Evolutionary conservation across 2,113 vertebrate genomes (phyloP).

Genomic region (Lutjanus erythropterus): DNA sequence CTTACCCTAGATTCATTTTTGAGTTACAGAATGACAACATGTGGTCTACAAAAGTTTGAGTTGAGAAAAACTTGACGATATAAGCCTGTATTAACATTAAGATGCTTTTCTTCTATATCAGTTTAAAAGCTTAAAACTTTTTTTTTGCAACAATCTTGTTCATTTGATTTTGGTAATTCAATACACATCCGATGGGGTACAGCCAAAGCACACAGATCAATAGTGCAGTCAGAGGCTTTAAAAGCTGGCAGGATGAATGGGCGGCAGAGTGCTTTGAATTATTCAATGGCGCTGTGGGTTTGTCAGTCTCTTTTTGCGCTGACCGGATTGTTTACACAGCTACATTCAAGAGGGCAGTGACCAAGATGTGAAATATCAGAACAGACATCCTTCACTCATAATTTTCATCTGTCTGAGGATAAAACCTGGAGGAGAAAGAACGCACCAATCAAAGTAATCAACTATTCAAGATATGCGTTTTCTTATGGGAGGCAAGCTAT

Average conservation of each 20-base stretch:
- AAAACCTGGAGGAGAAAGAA: neutral
- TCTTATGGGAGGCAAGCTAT: neutral
- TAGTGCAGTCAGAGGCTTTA: slow-evolving; percentile 77
- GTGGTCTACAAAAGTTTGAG: slow-evolving; percentile 32
- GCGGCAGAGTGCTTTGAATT: slow-evolving; percentile 75
- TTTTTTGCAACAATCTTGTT: slow-evolving; percentile 31
- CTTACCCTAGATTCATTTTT: slow-evolving; percentile 57
- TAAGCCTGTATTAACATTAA: neutral
- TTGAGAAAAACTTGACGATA: slow-evolving; percentile 21
- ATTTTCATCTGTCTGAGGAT: slow-evolving; percentile 18
- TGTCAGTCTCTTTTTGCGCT: slow-evolving; percentile 59
- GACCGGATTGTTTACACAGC: slow-evolving; percentile 68
- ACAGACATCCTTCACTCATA: slow-evolving; percentile 16
- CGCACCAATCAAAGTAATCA: neutral
- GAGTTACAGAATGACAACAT: slow-evolving; percentile 34
- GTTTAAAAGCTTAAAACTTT: slow-evolving; percentile 42
- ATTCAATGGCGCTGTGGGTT: slow-evolving; percentile 73
- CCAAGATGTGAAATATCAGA: slow-evolving; percentile 54
- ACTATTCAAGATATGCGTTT: neutral
- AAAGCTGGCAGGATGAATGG: slow-evolving; percentile 79
- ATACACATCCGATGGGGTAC: slow-evolving; percentile 52
- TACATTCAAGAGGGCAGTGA: slow-evolving; percentile 36
- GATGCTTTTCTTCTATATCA: neutral
- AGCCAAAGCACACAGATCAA: slow-evolving; percentile 80
- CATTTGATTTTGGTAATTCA: slow-evolving; percentile 70